Conservation (phyloP, 2,888 invertebrate genomes). For the Marasmarcha lunaedactyla region DNA sequence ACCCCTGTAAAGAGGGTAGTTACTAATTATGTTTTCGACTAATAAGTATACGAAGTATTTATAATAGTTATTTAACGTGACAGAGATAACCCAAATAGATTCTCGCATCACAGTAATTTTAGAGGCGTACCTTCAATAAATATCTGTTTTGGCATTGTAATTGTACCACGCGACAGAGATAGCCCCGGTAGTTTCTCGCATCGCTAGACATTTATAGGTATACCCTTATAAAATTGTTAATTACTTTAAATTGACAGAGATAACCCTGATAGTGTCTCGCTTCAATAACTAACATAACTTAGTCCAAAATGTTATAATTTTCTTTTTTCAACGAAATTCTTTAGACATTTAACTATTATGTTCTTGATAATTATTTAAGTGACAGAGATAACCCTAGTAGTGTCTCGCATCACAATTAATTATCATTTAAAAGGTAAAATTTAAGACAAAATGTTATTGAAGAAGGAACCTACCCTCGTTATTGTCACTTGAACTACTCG, state of each 20-base stretch:
- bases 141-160: too few relatives aligned
- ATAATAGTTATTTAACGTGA: slow-evolving; percentile 1
- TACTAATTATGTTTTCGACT: too few relatives aligned
- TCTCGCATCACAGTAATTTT: slow-evolving; percentile 4
- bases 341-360: too few relatives aligned
- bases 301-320: background rate
- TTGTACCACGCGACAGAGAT: too few relatives aligned
- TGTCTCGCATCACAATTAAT: slow-evolving; percentile 1
- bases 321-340: too few relatives aligned
- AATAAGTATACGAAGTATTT: slow-evolving; percentile 7
- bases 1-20: too few relatives aligned
- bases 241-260: too few relatives aligned
- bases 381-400: slow-evolving; percentile 3
- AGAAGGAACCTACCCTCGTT: background rate
- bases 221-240: too few relatives aligned
- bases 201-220: too few relatives aligned
- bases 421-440: background rate
- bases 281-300: slow-evolving; percentile 1
- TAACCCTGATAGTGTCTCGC: slow-evolving; percentile 4
- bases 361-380: background rate
- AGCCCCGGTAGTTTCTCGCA: too few relatives aligned
- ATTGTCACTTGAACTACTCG: background rate
- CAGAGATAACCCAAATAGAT: slow-evolving; percentile 3
- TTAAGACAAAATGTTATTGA: background rate
- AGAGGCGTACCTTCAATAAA: too few relatives aligned